Conservation (phyloP, 2,113 vertebrate genomes). For the Struthidea cinerea region DNA sequence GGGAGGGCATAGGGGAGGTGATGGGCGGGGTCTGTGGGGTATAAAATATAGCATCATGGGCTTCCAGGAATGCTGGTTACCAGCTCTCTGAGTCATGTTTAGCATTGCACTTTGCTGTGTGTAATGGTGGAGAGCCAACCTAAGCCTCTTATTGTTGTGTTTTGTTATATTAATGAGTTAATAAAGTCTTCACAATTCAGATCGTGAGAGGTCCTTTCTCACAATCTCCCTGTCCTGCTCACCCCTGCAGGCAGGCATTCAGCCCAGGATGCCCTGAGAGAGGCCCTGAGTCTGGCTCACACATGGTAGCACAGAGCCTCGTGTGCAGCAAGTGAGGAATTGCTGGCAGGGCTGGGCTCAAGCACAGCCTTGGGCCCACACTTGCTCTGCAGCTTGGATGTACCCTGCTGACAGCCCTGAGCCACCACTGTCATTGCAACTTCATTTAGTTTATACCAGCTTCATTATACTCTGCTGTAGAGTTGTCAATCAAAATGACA, state of each 20-base stretch:
- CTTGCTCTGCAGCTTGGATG: background rate
- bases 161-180: too few species aligned
- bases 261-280: too few species aligned
- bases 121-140: background rate
- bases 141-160: background rate
- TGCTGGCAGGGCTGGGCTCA: background rate
- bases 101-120: accelerated
- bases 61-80: too few species aligned
- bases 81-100: accelerated
- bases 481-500: conserved; percentile 18
- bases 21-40: too few species aligned
- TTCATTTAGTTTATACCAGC: background rate
- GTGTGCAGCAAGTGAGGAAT: accelerated
- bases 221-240: background rate
- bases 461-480: background rate
- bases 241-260: background rate
- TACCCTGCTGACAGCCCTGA: background rate
- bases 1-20: too few species aligned
- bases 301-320: accelerated
- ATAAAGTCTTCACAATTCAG: too few species aligned
- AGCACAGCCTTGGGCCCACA: background rate
- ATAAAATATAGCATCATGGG: too few species aligned
- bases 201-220: too few species aligned
- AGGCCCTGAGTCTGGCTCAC: background rate
- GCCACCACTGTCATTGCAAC: background rate